These are phyloP conservation scores for Sapajus apella DNA, from an alignment of 2,113 vertebrate genomes.

Conservation along the genomic window DNA sequence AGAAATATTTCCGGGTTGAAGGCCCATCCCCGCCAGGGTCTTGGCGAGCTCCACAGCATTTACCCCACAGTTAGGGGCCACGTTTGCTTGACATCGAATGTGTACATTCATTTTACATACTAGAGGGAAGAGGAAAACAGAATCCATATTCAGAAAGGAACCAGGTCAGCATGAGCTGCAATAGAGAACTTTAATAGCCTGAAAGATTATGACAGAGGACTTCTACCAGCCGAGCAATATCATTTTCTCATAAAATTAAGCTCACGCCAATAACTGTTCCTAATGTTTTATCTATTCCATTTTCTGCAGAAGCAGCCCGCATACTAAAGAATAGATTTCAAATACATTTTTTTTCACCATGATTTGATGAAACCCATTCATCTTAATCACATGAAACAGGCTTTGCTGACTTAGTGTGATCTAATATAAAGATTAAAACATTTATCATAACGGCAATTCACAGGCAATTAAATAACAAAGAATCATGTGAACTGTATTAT, in stretches of 20 bases:
- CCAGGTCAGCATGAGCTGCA: background rate
- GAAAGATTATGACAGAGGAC: background rate
- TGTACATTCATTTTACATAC: constrained; percentile 99
- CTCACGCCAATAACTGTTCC: background rate
- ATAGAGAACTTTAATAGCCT: background rate
- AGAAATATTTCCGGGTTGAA: constrained; percentile 92
- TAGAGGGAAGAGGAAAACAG: constrained; percentile 70
- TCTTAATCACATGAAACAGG: background rate
- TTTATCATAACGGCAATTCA: background rate
- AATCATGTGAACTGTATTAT: background rate
- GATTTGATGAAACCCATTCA: background rate
- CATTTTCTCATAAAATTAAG: background rate
- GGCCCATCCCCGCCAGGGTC: constrained; percentile 94
- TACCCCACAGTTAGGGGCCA: constrained; percentile 96
- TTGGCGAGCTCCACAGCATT: constrained; percentile 95
- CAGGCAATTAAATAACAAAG: background rate
- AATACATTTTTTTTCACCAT: background rate
- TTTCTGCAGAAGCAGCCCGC: background rate
- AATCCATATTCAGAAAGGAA: background rate
- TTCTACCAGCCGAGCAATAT: background rate
- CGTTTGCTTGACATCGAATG: constrained; percentile 95
- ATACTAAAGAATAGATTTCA: background rate
- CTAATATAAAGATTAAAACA: background rate
- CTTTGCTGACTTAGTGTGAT: background rate
- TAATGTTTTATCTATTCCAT: background rate